Percentiles rank a stretch among this genome's conserved stretches.
phyloP scores from a whole-genome alignment of 2,797 vertebrate species.

The Syngnathus rostellatus region DNA sequence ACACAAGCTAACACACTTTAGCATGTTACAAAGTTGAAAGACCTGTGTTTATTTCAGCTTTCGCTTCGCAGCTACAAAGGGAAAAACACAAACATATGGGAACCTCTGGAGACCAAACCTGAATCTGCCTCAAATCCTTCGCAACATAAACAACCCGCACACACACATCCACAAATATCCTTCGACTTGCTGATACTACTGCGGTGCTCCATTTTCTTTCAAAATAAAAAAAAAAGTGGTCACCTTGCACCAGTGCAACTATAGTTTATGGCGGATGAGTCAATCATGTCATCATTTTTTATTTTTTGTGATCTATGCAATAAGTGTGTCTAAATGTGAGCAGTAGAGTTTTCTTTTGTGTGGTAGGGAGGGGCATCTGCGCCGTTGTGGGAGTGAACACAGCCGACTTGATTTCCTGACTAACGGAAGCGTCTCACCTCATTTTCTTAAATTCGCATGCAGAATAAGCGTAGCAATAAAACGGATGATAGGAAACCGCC shows the following conservation, averaged over 20 bases:
- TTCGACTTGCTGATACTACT: constrained; percentile 12
- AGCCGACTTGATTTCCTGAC: too few species aligned
- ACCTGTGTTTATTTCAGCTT: constrained; percentile 52
- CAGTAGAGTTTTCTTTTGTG: too few species aligned
- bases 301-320: not conserved
- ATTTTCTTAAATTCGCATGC: too few species aligned
- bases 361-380: too few species aligned
- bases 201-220: constrained; percentile 55
- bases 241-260: not conserved
- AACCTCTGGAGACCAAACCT: constrained; percentile 65
- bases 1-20: constrained; percentile 42
- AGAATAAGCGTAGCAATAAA: too few species aligned
- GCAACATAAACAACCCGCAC: constrained; percentile 40
- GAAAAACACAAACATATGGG: constrained; percentile 55
- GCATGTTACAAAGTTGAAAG: constrained; percentile 50
- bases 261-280: not conserved
- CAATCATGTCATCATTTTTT: not conserved
- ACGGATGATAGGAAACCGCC: not conserved
- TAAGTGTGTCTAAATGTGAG: not conserved
- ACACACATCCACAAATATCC: constrained; percentile 9
- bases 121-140: constrained; percentile 63
- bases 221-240: constrained; percentile 24
- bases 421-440: too few species aligned
- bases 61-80: constrained; percentile 53
- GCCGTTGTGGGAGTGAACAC: too few species aligned